phyloP scores from a whole-genome alignment of 2,113 vertebrate species.

The Trogon melanurus region DNA sequence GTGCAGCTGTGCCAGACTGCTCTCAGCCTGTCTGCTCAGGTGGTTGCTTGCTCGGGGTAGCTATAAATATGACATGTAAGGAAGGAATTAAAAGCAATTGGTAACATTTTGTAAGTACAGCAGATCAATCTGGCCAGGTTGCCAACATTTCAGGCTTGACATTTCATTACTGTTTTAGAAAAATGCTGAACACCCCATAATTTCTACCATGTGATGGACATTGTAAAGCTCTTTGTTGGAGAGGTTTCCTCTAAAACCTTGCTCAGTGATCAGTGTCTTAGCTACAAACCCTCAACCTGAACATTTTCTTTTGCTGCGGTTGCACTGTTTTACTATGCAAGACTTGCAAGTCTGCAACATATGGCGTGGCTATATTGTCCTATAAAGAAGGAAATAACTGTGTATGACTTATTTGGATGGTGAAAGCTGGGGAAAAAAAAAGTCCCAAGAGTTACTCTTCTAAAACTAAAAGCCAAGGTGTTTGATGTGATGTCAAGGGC shows the following conservation, averaged over 20 bases:
- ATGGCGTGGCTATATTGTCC: slow-evolving; percentile 6
- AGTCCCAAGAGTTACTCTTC: slow-evolving; percentile 44
- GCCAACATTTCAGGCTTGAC: not conserved
- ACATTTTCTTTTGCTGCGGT: not conserved
- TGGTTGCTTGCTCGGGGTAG: not conserved
- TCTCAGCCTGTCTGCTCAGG: not conserved
- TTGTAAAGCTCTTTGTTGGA: not conserved
- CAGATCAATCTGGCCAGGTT: not conserved
- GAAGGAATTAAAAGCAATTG: not conserved
- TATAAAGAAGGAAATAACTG: slow-evolving; percentile 49
- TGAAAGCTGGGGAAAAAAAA: not conserved
- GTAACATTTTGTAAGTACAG: not conserved
- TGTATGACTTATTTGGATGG: slow-evolving; percentile 1
- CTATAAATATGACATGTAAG: not conserved
- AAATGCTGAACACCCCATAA: not conserved
- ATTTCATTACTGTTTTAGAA: not conserved
- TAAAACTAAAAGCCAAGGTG: slow-evolving; percentile 68
- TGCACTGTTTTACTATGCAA: not conserved
- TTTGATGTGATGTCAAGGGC: slow-evolving; percentile 70
- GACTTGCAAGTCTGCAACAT: slow-evolving; percentile 26
- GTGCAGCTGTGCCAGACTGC: not conserved
- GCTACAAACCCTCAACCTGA: not conserved
- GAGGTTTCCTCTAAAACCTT: not conserved
- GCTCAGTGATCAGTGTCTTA: not conserved
- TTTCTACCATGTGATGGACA: fast-evolving